Conservation (phyloP, 1,140 invertebrate genomes). For the Aphis gossypii region DNA sequence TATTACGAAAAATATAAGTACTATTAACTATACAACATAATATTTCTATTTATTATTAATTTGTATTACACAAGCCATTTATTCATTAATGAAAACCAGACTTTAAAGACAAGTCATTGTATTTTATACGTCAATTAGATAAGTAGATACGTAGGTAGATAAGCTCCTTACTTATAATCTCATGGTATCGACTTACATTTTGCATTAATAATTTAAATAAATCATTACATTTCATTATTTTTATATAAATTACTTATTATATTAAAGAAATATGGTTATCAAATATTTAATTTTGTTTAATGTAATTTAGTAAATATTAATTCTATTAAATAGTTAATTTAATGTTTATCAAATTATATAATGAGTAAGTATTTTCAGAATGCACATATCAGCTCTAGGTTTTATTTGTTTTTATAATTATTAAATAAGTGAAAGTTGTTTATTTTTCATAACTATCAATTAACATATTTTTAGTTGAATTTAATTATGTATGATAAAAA, state of each 20-base stretch:
- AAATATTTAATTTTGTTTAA: neutral
- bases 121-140: neutral
- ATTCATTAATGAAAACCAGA: neutral
- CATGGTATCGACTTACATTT: neutral
- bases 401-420: neutral
- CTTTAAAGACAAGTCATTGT: neutral
- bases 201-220: neutral
- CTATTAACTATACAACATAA: neutral
- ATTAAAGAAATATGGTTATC: neutral
- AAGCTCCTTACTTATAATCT: neutral
- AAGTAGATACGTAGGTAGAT: neutral
- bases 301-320: neutral
- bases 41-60: neutral
- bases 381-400: neutral
- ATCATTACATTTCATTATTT: neutral
- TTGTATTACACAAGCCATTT: neutral
- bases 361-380: neutral
- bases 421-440: neutral
- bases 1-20: neutral
- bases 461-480: constrained; percentile 8
- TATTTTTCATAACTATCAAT: neutral
- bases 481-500: neutral
- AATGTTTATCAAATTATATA: neutral
- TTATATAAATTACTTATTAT: neutral
- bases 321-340: neutral